Evolutionary conservation across 2,797 vertebrate species (phyloP).

Genomic region (Pipistrellus pygmaeus): DNA sequence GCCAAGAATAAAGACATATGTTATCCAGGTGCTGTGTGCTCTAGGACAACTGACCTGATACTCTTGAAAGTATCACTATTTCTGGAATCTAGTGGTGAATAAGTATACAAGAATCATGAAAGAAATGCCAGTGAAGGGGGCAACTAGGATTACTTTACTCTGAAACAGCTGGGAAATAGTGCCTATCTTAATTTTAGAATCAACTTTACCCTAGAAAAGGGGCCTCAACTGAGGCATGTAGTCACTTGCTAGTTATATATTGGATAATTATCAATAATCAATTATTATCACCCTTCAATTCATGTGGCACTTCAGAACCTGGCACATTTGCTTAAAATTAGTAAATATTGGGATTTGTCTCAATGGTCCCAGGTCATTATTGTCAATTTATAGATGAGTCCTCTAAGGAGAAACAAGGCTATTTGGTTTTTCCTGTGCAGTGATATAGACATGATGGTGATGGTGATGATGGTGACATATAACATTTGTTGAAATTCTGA

Average conservation of each 20-base stretch:
- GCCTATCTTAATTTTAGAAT: neutral
- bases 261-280: neutral
- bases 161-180: neutral
- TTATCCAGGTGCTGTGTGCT: neutral
- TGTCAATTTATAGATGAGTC: slow-evolving; percentile 10
- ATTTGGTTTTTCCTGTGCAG: slow-evolving; percentile 13
- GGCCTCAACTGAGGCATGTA: neutral
- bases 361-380: neutral
- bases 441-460: neutral
- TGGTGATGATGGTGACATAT: neutral
- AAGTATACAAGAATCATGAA: neutral
- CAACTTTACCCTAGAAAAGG: neutral
- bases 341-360: neutral
- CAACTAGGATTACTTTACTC: slow-evolving; percentile 3
- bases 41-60: neutral
- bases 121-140: neutral
- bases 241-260: slow-evolving; percentile 3
- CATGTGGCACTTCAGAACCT: slow-evolving; percentile 8
- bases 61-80: slow-evolving; percentile 5
- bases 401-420: slow-evolving; percentile 19
- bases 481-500: slow-evolving; percentile 37
- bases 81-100: neutral
- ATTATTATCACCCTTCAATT: slow-evolving; percentile 3
- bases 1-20: neutral
- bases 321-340: neutral